Evolutionary conservation across 35 echinoderm and acorn worm genomes (phyloP), one percentile per base, ranked within the genome.

Genomic region (Ophioderma brevispina): DNA sequence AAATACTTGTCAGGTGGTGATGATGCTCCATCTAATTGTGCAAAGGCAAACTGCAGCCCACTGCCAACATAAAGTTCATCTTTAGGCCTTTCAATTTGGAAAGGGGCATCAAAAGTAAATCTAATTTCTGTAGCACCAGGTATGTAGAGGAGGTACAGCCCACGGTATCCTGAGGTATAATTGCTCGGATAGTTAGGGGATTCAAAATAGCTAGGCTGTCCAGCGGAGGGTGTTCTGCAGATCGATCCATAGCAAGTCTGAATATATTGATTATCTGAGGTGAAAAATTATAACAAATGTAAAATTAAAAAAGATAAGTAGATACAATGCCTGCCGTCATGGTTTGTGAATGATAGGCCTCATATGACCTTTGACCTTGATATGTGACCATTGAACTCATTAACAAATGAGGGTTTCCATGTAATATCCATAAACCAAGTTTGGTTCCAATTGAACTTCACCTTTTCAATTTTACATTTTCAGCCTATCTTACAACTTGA

Each of bases 11-110:
- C 83, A 1, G 28, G 17, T 18, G 59, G 59, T 0, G 23, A 33
- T 31, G 19, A 35, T 1, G 23, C 0, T 13, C 32, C 83, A 64
- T 85, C 23, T 19, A 85, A 32, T 15, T 55, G 15, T 6, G 0
- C 0, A 64, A 85, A 64, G 36, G 28, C 30, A 37, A 59, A 36
- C 33, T 23, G 18, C 35, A 89, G 38, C 63, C 87, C 87, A 0
- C 35, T 36, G 38, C 87, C 87, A 40, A 89, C 35, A 38, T 82
- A 89, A 6, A 89, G 36, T 39, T 91, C 96, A 92, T 98, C 96
- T 40, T 98, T 98, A 33, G 77, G 39, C 11, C 35, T 37, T 63
- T 98, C 96, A 77, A 98, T 94, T 38, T 36, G 78, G 80, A 98
- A 94, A 5, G 38, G 39, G 0, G 76, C 3, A 40, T 37, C 82